Percentiles rank a stretch among this genome's conserved stretches.
Evolutionary conservation across 2,113 vertebrate genomes (phyloP).

Genomic region (Callipepla californica): DNA sequence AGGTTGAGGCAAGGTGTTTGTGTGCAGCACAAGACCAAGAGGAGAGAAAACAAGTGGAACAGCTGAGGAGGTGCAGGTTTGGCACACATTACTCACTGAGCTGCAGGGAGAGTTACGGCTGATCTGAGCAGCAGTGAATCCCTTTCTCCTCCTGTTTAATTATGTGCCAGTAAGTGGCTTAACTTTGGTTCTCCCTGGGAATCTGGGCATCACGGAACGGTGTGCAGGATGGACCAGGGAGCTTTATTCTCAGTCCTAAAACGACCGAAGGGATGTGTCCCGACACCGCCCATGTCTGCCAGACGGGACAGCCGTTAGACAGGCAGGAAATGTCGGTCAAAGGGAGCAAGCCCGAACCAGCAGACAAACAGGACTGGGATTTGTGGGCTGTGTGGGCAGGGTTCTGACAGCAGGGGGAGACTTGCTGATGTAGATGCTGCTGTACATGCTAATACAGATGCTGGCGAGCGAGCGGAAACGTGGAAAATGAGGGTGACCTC

Average conservation of each 20-base stretch:
- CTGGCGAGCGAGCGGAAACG: neutral
- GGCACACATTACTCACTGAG: fast-evolving
- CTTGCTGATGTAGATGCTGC: neutral
- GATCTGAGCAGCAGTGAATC: neutral
- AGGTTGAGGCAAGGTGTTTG: neutral
- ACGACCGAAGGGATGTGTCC: neutral
- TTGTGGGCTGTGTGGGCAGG: neutral
- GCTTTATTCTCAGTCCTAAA: neutral
- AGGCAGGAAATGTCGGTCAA: neutral
- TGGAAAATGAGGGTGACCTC: neutral
- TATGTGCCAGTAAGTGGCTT: neutral
- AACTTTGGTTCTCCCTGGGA: neutral
- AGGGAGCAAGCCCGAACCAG: neutral
- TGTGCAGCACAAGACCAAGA: neutral
- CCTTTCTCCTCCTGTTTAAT: neutral
- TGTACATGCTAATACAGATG: neutral
- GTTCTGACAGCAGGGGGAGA: conserved; percentile 31
- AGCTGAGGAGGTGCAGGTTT: fast-evolving
- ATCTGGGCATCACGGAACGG: neutral
- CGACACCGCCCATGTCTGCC: neutral
- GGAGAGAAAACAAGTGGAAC: neutral
- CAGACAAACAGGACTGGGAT: neutral
- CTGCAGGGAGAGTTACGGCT: fast-evolving
- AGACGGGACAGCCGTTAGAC: neutral
- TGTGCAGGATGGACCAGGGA: neutral